Evolutionary conservation across 2,113 vertebrate species (phyloP).

Genomic region (Carlito syrichta): DNA sequence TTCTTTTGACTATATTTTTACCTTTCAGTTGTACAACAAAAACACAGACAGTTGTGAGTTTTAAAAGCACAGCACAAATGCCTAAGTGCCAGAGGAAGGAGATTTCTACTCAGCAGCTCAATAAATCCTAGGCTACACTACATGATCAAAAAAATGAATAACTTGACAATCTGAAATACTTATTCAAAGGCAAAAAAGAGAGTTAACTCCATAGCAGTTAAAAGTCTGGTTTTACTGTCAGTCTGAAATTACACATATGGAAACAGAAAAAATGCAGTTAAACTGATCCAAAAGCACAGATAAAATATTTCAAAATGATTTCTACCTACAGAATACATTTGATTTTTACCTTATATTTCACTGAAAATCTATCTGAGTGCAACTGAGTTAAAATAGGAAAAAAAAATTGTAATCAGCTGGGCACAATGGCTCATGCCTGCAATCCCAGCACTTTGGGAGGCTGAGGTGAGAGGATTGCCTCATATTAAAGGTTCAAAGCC

Average conservation of each 20-base stretch:
- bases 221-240: background rate
- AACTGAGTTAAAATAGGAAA: background rate
- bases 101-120: background rate
- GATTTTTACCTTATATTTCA: background rate
- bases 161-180: background rate
- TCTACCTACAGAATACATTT: conserved; percentile 18
- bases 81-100: background rate
- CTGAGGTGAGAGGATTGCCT: too few species aligned
- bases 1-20: background rate
- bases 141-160: background rate
- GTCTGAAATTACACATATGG: background rate
- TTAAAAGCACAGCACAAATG: background rate
- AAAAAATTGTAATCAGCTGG: too few species aligned
- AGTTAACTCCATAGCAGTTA: background rate
- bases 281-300: background rate
- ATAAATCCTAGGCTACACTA: background rate
- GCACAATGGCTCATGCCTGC: too few species aligned
- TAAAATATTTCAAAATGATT: conserved; percentile 3
- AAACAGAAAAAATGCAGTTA: background rate
- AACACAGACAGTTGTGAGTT: background rate
- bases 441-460: too few species aligned
- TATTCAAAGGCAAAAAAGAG: background rate
- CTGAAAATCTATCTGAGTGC: background rate
- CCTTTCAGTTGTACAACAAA: background rate
- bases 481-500: too few species aligned